These are phyloP conservation scores for Netelia fuscicornis DNA, from an alignment of 2,888 invertebrate genomes.

Conservation along the genomic window DNA sequence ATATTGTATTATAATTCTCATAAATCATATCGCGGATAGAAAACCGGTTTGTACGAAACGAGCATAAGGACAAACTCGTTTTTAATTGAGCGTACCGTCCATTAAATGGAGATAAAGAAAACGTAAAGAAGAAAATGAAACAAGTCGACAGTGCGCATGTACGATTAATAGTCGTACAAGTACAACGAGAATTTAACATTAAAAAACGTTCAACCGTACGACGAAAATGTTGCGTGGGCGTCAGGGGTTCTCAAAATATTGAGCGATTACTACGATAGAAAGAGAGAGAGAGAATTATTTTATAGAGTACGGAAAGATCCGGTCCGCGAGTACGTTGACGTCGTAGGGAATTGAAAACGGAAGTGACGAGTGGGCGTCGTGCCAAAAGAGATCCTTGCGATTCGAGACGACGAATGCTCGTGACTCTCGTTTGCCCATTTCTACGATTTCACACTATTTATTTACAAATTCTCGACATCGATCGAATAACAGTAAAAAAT, in stretches of 20 bases:
- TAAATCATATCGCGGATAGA: constrained; percentile 12
- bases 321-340: constrained; percentile 24
- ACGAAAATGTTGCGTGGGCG: constrained; percentile 17
- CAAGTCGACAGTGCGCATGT: not conserved
- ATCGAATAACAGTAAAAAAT: not conserved
- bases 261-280: not conserved
- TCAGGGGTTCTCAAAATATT: constrained; percentile 28
- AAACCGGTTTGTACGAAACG: constrained; percentile 31
- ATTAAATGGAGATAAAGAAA: not conserved
- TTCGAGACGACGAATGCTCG: constrained; percentile 12
- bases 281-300: not conserved
- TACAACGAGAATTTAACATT: constrained; percentile 13
- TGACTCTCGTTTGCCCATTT: constrained; percentile 27
- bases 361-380: constrained; percentile 62
- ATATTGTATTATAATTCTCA: constrained; percentile 17
- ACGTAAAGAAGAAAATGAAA: constrained; percentile 4
- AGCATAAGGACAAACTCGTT: constrained; percentile 11
- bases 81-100: constrained; percentile 3
- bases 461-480: not conserved
- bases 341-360: constrained; percentile 44
- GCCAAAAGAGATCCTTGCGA: constrained; percentile 55
- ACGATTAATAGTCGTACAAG: constrained; percentile 3
- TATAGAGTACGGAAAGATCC: constrained; percentile 24
- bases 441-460: not conserved
- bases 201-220: constrained; percentile 18